These are phyloP conservation scores for Silurus meridionalis DNA, from an alignment of 2,113 vertebrate species.

Conservation along the genomic window DNA sequence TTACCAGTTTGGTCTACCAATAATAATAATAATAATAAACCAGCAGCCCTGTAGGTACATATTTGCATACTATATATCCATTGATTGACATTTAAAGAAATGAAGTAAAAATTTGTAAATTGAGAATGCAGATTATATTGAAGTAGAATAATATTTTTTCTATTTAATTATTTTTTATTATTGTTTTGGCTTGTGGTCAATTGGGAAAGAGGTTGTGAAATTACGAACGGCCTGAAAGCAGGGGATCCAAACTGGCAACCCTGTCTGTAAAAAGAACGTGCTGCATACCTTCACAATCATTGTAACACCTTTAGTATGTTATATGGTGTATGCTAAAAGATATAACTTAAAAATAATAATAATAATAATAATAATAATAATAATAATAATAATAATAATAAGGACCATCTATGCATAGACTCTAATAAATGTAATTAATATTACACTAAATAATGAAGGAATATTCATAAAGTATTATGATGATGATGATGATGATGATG, in stretches of 20 bases:
- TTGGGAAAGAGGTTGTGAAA: too few species aligned
- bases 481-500: too few species aligned
- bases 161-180: neutral
- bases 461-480: too few species aligned
- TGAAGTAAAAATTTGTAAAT: neutral
- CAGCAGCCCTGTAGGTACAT: neutral
- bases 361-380: neutral
- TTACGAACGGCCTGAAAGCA: neutral
- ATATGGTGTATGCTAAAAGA: neutral
- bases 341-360: neutral
- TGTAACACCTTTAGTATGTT: neutral
- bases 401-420: neutral
- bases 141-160: neutral
- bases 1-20: neutral
- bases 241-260: constrained; percentile 1
- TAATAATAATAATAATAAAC: neutral
- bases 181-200: neutral
- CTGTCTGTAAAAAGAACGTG: neutral
- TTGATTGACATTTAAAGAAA: neutral
- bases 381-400: neutral
- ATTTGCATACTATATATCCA: neutral
- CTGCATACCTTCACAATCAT: neutral
- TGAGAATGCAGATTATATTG: neutral
- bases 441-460: too few species aligned
- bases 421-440: neutral